Base-by-base conservation (phyloP, 2,113 vertebrate genomes). In the Amblyopsis rosae region DNA sequence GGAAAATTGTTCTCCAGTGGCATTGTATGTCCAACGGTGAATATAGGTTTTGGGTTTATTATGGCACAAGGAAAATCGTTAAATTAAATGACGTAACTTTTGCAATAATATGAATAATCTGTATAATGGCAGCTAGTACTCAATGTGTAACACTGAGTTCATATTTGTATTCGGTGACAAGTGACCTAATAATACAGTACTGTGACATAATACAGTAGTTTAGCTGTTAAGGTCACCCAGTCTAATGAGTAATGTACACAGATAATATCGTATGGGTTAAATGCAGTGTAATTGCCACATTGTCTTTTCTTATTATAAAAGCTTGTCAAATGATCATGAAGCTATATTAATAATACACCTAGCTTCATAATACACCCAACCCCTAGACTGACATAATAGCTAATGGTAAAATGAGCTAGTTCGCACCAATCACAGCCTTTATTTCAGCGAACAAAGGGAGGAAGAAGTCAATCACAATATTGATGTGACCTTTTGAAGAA, bases 401-500 rank as follows among this genome's bases (percentile, higher is more conserved):
- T 55, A 33, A 55, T 74, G 73, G 70, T 70, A 73, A 78, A 83
- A 84, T 65, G 4, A 62, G 70, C 78, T 71, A 59, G 17, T 66
- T 73, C 70, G 76, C 70, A 76, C 73, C 65, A 69, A 69, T 59
- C 65, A 32, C 55, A 76, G 75, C 76, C 58, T 82, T 59, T 70
- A 47, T 58, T 74, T 70, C 62, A 63, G 65, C 65, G 26, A 62
- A 75, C 75, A 59, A 33, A 65, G 69, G 46, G 48, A 41, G 35
- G 35, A 41, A 41, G 35, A 41, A 69, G 70, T 66, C 62, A 73
- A 78, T 79, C 65, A 56, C 68, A 35, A 58, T 69, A 84, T 81
- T 77, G 71, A 60, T 12, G 69, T 87, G 82, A 89, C 83, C 85
- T 87, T 90, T 86, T 58, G 41, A 69, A 65, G 59, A 80, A 77